Evolutionary conservation across 1,140 invertebrate genomes (phyloP), one percentile per base, ranked within the genome.

Genomic region (Drosophila melanica): DNA sequence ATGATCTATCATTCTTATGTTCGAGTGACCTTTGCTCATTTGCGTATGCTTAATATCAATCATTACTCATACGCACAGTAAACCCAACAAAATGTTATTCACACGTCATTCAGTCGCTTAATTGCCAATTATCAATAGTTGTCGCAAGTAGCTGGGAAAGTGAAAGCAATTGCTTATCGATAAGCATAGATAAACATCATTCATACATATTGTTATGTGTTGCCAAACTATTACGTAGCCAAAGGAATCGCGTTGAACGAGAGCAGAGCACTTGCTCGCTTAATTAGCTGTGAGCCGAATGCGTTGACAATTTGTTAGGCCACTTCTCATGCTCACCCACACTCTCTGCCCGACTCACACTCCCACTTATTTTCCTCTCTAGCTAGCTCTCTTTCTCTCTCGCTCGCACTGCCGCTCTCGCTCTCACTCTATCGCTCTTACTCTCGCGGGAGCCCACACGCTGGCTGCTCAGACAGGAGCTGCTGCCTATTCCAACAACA

Each of bases 51-150:
- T 79, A 67, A 84, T 79, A 75, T 35, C 12, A 44, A 33, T 11
- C 9, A 71, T 81, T 79, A 82, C 70, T 58, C 75, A 84, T 84
- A 79, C 79, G 79, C 39, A 63, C 45, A n/a, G 39, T 53, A 12
- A 39, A 3, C 14, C 10, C n/a, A 18, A 35, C 18, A 35, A 48
- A 45, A 45, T 45, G 44, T 6, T n/a, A 14, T 14, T 63, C 14
- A 30, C 60, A 82, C 75, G 79, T 53, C 75, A 67, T 55, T 51
- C 33, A n/a, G 5, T 8, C 2, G 18, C 12, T n/a, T 72, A 72
- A 67, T 72, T 66, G 63, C 30, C 30, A 72, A 39, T 58, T 51
- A 72, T 72, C 20, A 39, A 50, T 33, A 14, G 33, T 47, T 48
- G 59, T 42, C 41, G 18, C 42, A 33, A 54, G 37, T 30, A 54